Evolutionary conservation across 2,797 vertebrate species (phyloP), one percentile per base, ranked within the genome.

Genomic region (Darevskia nairensis): DNA sequence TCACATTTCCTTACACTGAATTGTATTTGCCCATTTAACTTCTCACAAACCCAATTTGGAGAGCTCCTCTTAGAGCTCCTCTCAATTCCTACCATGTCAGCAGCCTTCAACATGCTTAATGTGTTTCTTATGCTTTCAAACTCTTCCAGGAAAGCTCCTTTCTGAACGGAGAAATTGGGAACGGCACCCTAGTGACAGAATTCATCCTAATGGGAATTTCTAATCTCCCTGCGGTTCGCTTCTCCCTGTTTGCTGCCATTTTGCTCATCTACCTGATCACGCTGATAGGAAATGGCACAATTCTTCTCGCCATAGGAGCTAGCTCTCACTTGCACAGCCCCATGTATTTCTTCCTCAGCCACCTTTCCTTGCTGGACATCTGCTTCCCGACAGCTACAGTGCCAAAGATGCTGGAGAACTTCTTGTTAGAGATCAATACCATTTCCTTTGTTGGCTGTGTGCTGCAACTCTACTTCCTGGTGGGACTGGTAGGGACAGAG

Each of bases 121-220:
- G 61, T 44, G 8, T 44, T 6, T 39, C 21, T 23, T 35, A 2
- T 50, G 13, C 35, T 44, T 46, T 82, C 55, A 46, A 82, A 3
- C 21, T 64, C 35, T 80, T 39, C 15, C 64, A 84, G 88, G 69
- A 50, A 32, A 46, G 15, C 4, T 80, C 39, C 2, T 21, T 41
- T 50, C 23, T 46, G 29, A 55, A 10, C 2, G 29, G 17, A 29
- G 83, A 41, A 75, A 35, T 50, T 23, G 55, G 19, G 10, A 89
- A 89, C 55, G 15, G 8, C 3, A 87, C 82, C 6, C 5, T 3
- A 39, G 78, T 86, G 66, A 61, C 66, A 32, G 68, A 89, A 9
- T 93, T 94, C 32, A 29, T 93, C 80, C 75, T 95, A 17, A 92
- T 80, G 82, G 93, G 94, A 2, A 91, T 94, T 90, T 93, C 92